These are phyloP conservation scores for Trigoniulus corallinus DNA, from an alignment of 1,140 invertebrate genomes.

Conservation along the genomic window DNA sequence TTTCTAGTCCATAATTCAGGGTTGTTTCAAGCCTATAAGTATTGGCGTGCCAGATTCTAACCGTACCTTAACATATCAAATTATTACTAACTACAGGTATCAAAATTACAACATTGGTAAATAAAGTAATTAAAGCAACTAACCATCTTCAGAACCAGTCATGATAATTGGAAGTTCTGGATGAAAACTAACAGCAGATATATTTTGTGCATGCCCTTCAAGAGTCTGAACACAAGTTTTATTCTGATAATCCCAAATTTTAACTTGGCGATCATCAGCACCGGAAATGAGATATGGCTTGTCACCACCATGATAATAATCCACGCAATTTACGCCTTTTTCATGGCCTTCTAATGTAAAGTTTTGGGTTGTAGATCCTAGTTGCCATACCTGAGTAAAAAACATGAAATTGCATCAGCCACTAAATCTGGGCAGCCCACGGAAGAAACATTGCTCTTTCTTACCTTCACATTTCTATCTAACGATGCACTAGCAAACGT, in stretches of 20 bases:
- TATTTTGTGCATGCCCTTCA: slow-evolving; percentile 93
- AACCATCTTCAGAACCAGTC: slow-evolving; percentile 90
- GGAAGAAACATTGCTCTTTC: not conserved
- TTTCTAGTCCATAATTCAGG: slow-evolving; percentile 92
- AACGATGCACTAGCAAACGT: slow-evolving; percentile 98
- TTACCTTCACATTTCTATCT: slow-evolving; percentile 88
- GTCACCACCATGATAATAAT: slow-evolving; percentile 99
- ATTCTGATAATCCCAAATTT: slow-evolving; percentile 99
- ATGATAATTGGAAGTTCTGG: slow-evolving; percentile 93
- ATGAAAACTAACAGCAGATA: slow-evolving; percentile 78
- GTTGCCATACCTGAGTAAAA: slow-evolving; percentile 86
- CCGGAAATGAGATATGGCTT: slow-evolving; percentile 99
- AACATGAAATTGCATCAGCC: not conserved
- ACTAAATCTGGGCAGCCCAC: not conserved
- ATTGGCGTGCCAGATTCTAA: slow-evolving; percentile 94
- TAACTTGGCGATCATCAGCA: slow-evolving; percentile 90
- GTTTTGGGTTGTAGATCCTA: slow-evolving; percentile 91
- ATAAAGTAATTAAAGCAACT: slow-evolving; percentile 12
- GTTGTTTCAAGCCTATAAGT: slow-evolving; percentile 93
- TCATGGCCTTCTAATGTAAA: slow-evolving; percentile 98
- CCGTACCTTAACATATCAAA: too few relatives aligned
- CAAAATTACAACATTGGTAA: too few relatives aligned
- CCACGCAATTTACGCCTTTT: slow-evolving; percentile 97
- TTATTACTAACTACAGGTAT: too few relatives aligned
- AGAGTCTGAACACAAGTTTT: slow-evolving; percentile 98